These are phyloP conservation scores for Tragelaphus strepsiceros DNA, from an alignment of 2,113 vertebrate genomes.

Conservation along the genomic window DNA sequence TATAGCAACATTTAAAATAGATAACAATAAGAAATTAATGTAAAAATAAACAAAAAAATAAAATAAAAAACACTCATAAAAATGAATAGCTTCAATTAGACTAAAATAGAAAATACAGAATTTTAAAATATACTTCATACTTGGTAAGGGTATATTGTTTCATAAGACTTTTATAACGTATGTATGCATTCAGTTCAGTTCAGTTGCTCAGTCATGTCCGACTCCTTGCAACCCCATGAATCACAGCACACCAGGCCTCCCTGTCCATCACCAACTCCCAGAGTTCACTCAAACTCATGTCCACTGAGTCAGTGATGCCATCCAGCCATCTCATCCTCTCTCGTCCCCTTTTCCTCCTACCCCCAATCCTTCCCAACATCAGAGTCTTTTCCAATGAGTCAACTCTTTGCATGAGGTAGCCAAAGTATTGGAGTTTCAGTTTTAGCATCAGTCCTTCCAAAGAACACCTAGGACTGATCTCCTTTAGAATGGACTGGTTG, in stretches of 20 bases:
- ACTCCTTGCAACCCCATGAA: rapidly evolving
- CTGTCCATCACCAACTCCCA: too few relatives aligned
- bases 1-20: background rate
- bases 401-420: too few relatives aligned
- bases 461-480: too few relatives aligned
- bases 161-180: background rate
- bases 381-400: too few relatives aligned
- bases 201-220: rapidly evolving
- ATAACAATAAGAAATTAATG: background rate
- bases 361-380: too few relatives aligned
- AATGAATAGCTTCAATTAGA: background rate
- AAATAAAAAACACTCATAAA: background rate
- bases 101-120: background rate
- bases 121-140: background rate
- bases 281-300: too few relatives aligned
- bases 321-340: too few relatives aligned
- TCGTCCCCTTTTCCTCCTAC: too few relatives aligned
- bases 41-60: background rate
- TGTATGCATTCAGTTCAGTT: background rate
- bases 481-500: too few relatives aligned
- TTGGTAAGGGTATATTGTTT: background rate
- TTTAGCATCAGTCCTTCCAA: too few relatives aligned
- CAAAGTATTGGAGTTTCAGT: too few relatives aligned
- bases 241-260: too few relatives aligned
- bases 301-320: rapidly evolving